Evolutionary conservation across 2,113 vertebrate genomes (phyloP), one percentile per base, ranked within the genome.

Genomic region (Spheniscus mendiculus): DNA sequence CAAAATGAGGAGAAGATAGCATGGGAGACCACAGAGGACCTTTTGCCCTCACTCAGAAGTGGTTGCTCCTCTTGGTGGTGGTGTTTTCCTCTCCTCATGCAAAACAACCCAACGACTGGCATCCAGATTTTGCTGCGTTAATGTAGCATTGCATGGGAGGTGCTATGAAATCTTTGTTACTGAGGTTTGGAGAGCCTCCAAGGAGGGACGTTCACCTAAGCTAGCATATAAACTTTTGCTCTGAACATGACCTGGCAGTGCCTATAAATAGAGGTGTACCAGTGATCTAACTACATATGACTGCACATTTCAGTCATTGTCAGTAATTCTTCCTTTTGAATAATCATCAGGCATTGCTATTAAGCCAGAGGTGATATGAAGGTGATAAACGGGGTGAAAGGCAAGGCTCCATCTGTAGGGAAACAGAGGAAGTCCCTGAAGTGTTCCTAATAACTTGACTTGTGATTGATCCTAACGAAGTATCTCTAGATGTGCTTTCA

Each of bases 281-380:
- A 14, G 21, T 38, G 32, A 8, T 58, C 15, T 76, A 50, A 38
- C 20, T 34, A 27, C 7, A 1, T 17, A 8, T 58, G 38, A 47
- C 30, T 66, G 21, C 29, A 58, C 15, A 22, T 50, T 71, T 82
- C 26, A 36, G 69, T 74, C 20, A 30, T 65, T 8, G 10, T 50
- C 20, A 38, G 25, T 74, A 47, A 22, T 55, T 70, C 12, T 50
- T 6, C 40, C 45, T 83, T 65, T 29, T 5, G 27, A 78, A 14
- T 49, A 55, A 38, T 52, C 0, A 0, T 30, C 15, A 14, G n/a
- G 34, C 12, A 18, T 15, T 45, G 53, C 14, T 50, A 0, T 83
- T 55, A 38, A 70, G 42, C 42, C 69, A 53, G 45, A 66, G 50
- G 17, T 81, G 45, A 61, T 42, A 36, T 53, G 32, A 73, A 83